Base-by-base conservation (phyloP, 2,797 vertebrate genomes). In the Miopithecus talapoin region DNA sequence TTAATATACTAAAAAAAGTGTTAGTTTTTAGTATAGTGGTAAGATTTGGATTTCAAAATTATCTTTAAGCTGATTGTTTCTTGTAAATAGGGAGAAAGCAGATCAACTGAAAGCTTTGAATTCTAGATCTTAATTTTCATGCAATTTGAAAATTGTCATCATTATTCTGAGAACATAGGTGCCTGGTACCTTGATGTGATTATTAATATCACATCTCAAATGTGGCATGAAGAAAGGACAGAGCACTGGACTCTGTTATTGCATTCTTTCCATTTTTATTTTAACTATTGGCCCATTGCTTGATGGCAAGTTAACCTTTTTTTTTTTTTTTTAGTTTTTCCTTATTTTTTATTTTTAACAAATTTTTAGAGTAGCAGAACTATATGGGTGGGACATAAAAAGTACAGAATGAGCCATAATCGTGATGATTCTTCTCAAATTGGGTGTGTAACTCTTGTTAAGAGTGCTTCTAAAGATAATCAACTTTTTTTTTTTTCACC, bases 341-440 rank as follows among this genome's bases (percentile, higher is more conserved):
- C 41, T 61, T 84, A 53, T 86, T 72, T 14, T 81, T 24, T 26
- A 24, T 5, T 75, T 53, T 39, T 28, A 72, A 36, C 36, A 22
- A 21, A 36, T 46, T 74, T 95, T 79, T 90, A 85, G 74, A 78
- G 30, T n/a, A 96, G 64, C 95, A 94, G 61, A 79, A 36, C 91
- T 85, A 94, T 80, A 57, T 72, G 94, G n/a, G 92, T 78, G 50
- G 36, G 84, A 48, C 41, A 61, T 14, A 64, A 33, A 61, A 91
- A 93, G 89, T 78, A 92, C 36, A 85, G 85, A 95, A 74, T 87
- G 8, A 94, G 43, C 76, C 64, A 43, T 48, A 85, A 36, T 8
- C 9, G 48, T 85, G 46, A 72, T 87, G 0, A 86, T 95, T 97
- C 75, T 97, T 80, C 68, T 85, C 24, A 4, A 59, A 91, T 22